A percentile compares a stretch with the other conserved stretches of the same genome.
These are phyloP conservation scores for Lepidurus couesii DNA, from an alignment of 1,140 invertebrate genomes.

Conservation along the genomic window DNA sequence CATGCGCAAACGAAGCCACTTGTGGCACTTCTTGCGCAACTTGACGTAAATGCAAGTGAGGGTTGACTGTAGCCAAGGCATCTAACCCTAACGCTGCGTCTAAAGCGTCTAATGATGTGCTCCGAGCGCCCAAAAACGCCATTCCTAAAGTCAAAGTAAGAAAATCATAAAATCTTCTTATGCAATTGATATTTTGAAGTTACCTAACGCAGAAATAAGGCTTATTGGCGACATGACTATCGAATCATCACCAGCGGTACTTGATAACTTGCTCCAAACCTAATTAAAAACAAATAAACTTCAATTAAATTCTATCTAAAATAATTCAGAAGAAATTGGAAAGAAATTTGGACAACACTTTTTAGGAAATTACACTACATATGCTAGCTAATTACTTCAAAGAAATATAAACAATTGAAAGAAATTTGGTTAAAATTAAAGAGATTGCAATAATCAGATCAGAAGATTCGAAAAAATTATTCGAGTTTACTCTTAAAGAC, in stretches of 20 bases:
- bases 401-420: neutral
- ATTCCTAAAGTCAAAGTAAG: conserved; percentile 3
- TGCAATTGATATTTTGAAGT: neutral
- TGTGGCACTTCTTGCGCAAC: conserved; percentile 24
- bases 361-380: neutral
- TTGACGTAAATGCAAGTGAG: conserved; percentile 30
- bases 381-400: neutral
- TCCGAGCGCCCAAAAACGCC: conserved; percentile 27
- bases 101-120: conserved; percentile 28
- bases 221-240: neutral
- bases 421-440: neutral
- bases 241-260: neutral
- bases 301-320: neutral
- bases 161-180: neutral
- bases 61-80: conserved; percentile 26
- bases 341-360: neutral
- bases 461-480: no score
- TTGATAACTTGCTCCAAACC: neutral
- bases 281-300: neutral
- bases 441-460: no score
- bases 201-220: neutral
- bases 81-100: conserved; percentile 28
- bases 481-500: no score
- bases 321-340: neutral
- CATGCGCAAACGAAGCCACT: conserved; percentile 12